A percentile compares a stretch with the other conserved stretches of the same genome.
Conservation (phyloP, 2,888 invertebrate genomes). For the Leucozona laternaria region DNA sequence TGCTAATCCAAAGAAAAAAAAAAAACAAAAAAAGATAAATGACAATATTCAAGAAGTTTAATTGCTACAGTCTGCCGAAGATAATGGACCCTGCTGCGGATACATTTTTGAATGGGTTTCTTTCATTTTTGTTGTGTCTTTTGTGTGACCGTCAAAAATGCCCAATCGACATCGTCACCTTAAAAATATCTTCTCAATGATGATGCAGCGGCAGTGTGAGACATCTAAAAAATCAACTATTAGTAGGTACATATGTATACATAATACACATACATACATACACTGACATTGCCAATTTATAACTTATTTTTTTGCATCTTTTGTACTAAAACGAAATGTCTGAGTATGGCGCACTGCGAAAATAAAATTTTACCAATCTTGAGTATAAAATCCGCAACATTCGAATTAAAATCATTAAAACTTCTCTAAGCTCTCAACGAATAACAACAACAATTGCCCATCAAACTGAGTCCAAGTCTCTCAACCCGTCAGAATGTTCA, state of each 20-base stretch:
- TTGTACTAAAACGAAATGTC: slow-evolving; percentile 24
- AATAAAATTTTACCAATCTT: slow-evolving; percentile 32
- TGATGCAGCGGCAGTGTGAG: slow-evolving; percentile 2
- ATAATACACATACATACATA: no score
- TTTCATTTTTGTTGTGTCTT: slow-evolving; percentile 26
- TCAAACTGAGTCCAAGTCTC: slow-evolving; percentile 54
- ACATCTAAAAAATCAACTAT: background rate
- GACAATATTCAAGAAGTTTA: slow-evolving; percentile 35
- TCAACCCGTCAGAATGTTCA: slow-evolving; percentile 79
- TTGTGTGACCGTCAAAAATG: slow-evolving; percentile 43
- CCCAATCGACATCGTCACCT: slow-evolving; percentile 30
- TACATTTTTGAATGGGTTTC: slow-evolving; percentile 13
- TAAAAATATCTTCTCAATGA: slow-evolving; percentile 51
- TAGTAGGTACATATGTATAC: background rate
- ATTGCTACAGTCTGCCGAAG: slow-evolving; percentile 35
- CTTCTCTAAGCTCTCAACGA: slow-evolving; percentile 61
- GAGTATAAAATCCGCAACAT: slow-evolving; percentile 68
- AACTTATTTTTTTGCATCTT: background rate
- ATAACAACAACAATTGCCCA: slow-evolving; percentile 47
- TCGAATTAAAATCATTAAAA: slow-evolving; percentile 59
- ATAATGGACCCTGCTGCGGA: slow-evolving; percentile 42
- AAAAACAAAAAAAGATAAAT: slow-evolving; percentile 22
- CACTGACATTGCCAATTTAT: background rate
- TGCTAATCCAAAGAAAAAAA: slow-evolving; percentile 11
- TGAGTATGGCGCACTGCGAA: slow-evolving; percentile 25